Conservation (phyloP, 2,113 vertebrate species). For the Callopanchax toddi region DNA sequence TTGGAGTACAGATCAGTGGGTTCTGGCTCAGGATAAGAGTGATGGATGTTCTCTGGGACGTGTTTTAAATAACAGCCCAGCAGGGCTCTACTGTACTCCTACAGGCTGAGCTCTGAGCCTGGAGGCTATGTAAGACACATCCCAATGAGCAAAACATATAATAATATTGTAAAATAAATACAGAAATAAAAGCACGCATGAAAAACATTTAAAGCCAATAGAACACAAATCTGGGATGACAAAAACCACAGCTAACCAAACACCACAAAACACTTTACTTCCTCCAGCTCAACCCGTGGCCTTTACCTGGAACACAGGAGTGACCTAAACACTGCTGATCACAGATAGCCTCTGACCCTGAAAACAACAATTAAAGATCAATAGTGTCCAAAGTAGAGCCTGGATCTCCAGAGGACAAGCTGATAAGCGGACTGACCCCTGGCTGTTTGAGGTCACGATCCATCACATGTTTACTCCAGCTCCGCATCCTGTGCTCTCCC, state of each 20-base stretch:
- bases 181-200: neutral
- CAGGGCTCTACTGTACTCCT: conserved; percentile 44
- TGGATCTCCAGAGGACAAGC: too few species aligned
- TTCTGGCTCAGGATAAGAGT: conserved; percentile 70
- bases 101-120: conserved; percentile 17
- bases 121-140: conserved; percentile 47
- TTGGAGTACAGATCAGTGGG: conserved; percentile 55
- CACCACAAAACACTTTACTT: conserved; percentile 30
- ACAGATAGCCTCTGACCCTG: conserved; percentile 62
- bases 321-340: conserved; percentile 25
- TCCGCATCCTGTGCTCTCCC: conserved; percentile 13
- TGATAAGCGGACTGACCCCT: conserved; percentile 45
- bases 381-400: conserved; percentile 32
- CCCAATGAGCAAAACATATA: conserved; percentile 14
- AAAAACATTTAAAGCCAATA: neutral
- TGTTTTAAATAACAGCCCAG: conserved; percentile 65
- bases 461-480: conserved; percentile 40
- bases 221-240: neutral
- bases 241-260: neutral
- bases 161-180: neutral
- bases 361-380: conserved; percentile 47
- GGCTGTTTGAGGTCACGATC: conserved; percentile 12
- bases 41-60: conserved; percentile 45
- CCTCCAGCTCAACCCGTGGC: conserved; percentile 34
- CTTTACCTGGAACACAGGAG: conserved; percentile 17